Evolutionary conservation across 2,797 vertebrate genomes (phyloP), one percentile per base, ranked within the genome.

Genomic region (Sebastes cheni): DNA sequence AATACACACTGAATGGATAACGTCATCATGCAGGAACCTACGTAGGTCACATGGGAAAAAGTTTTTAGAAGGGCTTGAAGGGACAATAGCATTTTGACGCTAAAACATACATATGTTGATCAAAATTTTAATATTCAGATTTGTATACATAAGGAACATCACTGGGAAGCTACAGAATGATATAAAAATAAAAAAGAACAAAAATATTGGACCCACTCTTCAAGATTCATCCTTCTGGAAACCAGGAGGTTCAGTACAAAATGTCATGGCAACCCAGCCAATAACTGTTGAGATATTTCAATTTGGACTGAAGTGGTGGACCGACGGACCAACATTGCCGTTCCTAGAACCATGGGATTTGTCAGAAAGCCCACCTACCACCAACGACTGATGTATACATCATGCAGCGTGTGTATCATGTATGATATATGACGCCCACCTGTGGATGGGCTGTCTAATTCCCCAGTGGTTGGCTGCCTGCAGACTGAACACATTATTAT

Each of bases 401-500:
- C n/a, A 54, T 2, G 0, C 46, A 50, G 46, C 46, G 7, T 50
- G 18, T 50, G 18, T 20, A 20, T 50, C 23, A 54, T 59, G 71
- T 20, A 36, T 27, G 66, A 70, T 59, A 36, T 60, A 74, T 59
- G 79, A 64, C 13, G 13, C 67, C 20, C 62, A 81, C 56, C 71
- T 81, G 79, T 83, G 56, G 62, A 67, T 68, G 27, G 10, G 64
- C 69, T 60, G n/a, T 25, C 55, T 56, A 42, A 70, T 25, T 34
- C 64, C 42, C 16, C 68, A 52, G 71, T 22, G 52, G 34, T 20
- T 66, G 59, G 62, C 82, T 70, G 77, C 36, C 58, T 78, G 68
- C 78, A 86, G 72, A 76, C 70, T 77, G 25, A 81, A 82, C 81
- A 79, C 69, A 59, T 83, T 73, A 84, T 67, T 39, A 54, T 20